Percentiles rank a stretch among this genome's conserved stretches.
Evolutionary conservation across 2,888 invertebrate genomes (phyloP).

Genomic region (Meandrusa payeni): DNA sequence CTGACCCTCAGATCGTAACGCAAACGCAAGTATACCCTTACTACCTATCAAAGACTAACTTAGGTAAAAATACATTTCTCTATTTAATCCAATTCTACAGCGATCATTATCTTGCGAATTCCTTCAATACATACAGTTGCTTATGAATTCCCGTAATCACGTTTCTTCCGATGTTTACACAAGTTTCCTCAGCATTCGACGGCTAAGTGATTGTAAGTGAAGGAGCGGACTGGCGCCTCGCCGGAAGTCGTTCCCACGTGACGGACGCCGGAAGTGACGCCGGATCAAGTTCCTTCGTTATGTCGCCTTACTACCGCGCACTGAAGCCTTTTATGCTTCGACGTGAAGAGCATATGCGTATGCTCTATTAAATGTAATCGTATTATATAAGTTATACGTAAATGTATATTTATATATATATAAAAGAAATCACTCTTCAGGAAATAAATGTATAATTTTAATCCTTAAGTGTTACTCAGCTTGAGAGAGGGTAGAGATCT

Average conservation of each 20-base stretch:
- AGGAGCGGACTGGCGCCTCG: constrained; percentile 66
- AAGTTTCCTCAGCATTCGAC: constrained; percentile 49
- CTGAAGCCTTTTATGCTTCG: constrained; percentile 46
- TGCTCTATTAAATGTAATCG: no score
- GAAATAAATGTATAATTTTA: no score
- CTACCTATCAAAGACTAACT: no score
- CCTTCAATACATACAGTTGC: constrained; percentile 11
- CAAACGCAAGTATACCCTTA: no score
- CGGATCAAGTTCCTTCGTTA: constrained; percentile 72
- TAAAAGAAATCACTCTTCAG: no score
- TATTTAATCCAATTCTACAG: no score
- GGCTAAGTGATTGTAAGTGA: constrained; percentile 77
- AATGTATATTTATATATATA: no score
- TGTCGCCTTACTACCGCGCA: constrained; percentile 54
- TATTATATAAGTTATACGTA: no score
- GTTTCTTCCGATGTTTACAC: constrained; percentile 30
- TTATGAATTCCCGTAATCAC: constrained; percentile 16
- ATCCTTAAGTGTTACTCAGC: no score
- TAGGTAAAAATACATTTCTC: constrained; percentile 2
- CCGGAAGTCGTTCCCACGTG: constrained; percentile 77
- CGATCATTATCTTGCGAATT: constrained; percentile 4
- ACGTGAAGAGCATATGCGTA: constrained; percentile 14
- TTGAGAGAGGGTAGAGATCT: no score
- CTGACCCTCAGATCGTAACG: no score
- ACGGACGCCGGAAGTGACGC: constrained; percentile 74